Percentiles rank a stretch among this genome's conserved stretches.
phyloP scores from a whole-genome alignment of 23 tunicate genomes.

The Clavelina lepadiformis region DNA sequence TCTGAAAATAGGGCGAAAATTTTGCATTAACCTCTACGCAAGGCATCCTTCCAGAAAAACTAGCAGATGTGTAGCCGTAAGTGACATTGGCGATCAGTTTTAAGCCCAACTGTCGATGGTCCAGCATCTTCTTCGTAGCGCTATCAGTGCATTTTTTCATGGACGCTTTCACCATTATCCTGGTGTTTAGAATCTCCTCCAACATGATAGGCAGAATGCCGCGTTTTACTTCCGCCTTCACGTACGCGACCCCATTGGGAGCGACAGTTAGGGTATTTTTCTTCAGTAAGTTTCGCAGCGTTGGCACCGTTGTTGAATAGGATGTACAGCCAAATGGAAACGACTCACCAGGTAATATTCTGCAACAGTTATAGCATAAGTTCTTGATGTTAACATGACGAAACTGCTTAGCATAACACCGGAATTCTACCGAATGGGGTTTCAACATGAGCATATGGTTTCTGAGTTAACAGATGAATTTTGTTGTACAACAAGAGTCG shows the following conservation, averaged over 20 bases:
- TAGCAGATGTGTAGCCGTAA: constrained; percentile 90
- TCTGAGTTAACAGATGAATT: too few species aligned
- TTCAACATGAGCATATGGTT: too few species aligned
- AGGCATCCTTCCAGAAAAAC: constrained; percentile 96
- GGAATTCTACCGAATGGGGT: too few species aligned
- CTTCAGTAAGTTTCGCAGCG: constrained; percentile 27
- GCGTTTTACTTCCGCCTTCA: constrained; percentile 38
- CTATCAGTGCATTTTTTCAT: constrained; percentile 71
- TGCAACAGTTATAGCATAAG: background rate
- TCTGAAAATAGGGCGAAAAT: too few species aligned
- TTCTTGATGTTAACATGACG: background rate
- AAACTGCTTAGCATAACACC: too few species aligned
- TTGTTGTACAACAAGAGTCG: too few species aligned
- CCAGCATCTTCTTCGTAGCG: constrained; percentile 57
- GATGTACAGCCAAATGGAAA: constrained; percentile 87
- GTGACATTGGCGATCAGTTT: constrained; percentile 85
- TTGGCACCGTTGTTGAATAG: constrained; percentile 14
- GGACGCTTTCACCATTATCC: constrained; percentile 82
- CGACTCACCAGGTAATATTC: background rate
- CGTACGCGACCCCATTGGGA: constrained; percentile 87
- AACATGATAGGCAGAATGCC: constrained; percentile 87
- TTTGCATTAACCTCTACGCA: constrained; percentile 99
- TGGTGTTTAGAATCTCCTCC: constrained; percentile 74
- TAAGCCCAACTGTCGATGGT: constrained; percentile 81
- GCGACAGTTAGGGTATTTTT: constrained; percentile 35